Evolutionary conservation across 2,888 invertebrate genomes (phyloP), one percentile per base, ranked within the genome.

Genomic region (Cabera pusaria): DNA sequence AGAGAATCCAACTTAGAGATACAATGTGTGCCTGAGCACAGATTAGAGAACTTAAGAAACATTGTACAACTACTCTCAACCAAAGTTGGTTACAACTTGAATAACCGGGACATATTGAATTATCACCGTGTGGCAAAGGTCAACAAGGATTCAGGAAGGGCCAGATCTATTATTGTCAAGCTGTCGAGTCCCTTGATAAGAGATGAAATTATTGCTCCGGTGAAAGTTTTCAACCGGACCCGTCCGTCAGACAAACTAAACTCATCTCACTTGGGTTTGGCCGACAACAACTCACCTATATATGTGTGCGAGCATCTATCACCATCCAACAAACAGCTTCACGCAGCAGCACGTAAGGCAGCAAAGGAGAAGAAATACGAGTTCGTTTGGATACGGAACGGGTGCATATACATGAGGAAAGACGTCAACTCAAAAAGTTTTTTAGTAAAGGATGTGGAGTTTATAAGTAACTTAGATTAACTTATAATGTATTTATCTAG

Each of bases 221-320:
- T 35, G 5, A 3, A 7, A 3, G 12, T 8, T 20, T 34, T 12
- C 9, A 34, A 34, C 9, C 25, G 25, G 8, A n/a, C 9, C 1
- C 23, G 24, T 6, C 1, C 17, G 12, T 6, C 8, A 1, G 20
- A 34, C 3, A 25, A 25, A 11, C 1, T 34, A 6, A 34, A n/a
- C 20, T 25, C 33, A 6, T 5, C 6, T n/a, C 33, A 34, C 5
- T 11, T 34, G 1, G 33, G 33, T 1, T 6, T 34, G 1, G 33
- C 25, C 2, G 33, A 25, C 3, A 6, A 2, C 12, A 3, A 19
- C 3, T 8, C 14, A 3, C 33, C 33, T 5, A 18, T 34, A 8
- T 34, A 20, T 17, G 19, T 34, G 1, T 18, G 19, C 1, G 33
- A 34, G n/a, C 33, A 34, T 8, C 8, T 34, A 11, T 25, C 12